phyloP scores from a whole-genome alignment of 2,113 vertebrate genomes.

The Sisor rabdophorus region DNA sequence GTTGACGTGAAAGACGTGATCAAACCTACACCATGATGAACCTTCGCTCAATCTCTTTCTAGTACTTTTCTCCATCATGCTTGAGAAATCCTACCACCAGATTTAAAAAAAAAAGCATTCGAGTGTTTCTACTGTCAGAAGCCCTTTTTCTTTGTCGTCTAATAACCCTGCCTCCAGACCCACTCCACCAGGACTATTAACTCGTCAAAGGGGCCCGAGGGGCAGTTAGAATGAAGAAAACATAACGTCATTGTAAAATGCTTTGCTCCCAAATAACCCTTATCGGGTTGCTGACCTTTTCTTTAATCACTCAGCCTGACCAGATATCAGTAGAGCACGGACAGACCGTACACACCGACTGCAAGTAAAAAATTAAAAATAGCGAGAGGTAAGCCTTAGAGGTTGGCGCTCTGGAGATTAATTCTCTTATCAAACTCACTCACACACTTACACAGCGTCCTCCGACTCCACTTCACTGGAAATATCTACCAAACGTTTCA shows the following conservation, averaged over 20 bases:
- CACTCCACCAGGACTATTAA: not conserved
- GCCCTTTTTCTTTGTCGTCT: not conserved
- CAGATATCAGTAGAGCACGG: conserved; percentile 31
- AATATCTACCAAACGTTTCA: conserved; percentile 1
- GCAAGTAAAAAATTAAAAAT: conserved; percentile 22
- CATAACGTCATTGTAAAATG: not conserved
- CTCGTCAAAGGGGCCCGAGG: not conserved
- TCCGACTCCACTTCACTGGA: not conserved
- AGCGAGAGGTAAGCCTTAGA: not conserved
- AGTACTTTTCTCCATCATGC: conserved; percentile 20
- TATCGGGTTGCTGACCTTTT: conserved; percentile 47
- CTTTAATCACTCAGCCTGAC: conserved; percentile 32
- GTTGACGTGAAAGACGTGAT: not conserved
- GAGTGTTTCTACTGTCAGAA: not conserved
- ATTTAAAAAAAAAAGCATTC: not conserved
- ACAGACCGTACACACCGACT: not conserved
- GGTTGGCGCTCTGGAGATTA: conserved; percentile 15
- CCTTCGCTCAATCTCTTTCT: not conserved
- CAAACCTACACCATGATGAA: not conserved
- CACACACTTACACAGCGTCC: not conserved
- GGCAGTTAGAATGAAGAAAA: conserved; percentile 12
- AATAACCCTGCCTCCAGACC: conserved; percentile 6
- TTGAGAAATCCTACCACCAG: conserved; percentile 21
- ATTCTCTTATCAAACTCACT: conserved; percentile 8
- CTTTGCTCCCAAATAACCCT: conserved; percentile 31